These are phyloP conservation scores for Ophraella communa DNA, from an alignment of 2,888 invertebrate species.

Conservation along the genomic window DNA sequence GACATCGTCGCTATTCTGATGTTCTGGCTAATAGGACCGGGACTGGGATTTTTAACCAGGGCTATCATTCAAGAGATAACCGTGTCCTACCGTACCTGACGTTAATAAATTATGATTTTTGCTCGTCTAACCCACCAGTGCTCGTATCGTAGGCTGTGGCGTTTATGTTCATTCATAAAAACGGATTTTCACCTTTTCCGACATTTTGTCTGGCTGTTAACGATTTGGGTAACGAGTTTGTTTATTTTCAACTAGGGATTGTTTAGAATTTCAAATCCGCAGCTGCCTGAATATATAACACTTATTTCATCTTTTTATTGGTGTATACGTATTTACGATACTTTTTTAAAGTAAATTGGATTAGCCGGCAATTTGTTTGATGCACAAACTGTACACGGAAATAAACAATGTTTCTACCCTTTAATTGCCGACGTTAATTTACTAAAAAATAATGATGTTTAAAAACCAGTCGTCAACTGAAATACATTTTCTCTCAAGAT, in stretches of 20 bases:
- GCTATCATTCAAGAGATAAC: conserved; percentile 57
- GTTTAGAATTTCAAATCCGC: conserved; percentile 10
- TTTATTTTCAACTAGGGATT: conserved; percentile 12
- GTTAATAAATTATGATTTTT: conserved; percentile 54
- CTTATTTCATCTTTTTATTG: neutral
- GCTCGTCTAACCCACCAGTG: conserved; percentile 34
- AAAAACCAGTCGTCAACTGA: no score
- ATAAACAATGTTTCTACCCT: no score
- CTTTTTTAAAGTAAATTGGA: no score
- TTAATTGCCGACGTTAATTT: no score
- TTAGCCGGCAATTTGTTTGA: no score
- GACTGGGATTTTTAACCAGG: conserved; percentile 56
- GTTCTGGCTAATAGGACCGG: conserved; percentile 32
- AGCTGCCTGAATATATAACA: neutral
- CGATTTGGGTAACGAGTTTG: conserved; percentile 15
- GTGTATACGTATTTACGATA: neutral
- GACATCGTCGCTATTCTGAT: conserved; percentile 48
- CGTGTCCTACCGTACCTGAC: conserved; percentile 53
- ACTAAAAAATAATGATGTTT: no score
- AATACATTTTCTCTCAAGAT: no score
- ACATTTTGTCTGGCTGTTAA: conserved; percentile 13
- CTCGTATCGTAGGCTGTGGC: conserved; percentile 27
- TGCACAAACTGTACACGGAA: neutral
- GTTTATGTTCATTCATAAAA: conserved; percentile 30
- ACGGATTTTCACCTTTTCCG: conserved; percentile 21